phyloP scores from a whole-genome alignment of 2,888 invertebrate species.

The Volucella inanis region DNA sequence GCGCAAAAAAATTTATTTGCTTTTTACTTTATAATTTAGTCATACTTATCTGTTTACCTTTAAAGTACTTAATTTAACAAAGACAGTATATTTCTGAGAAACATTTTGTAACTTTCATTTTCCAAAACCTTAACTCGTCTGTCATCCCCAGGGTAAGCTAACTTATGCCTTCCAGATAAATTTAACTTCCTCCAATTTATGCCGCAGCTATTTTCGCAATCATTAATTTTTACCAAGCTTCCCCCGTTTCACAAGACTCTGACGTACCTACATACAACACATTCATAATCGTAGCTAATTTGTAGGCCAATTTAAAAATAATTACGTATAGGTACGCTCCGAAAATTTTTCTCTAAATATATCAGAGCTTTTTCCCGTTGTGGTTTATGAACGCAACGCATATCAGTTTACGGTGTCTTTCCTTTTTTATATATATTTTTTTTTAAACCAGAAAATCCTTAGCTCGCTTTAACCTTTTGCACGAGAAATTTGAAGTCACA shows the following conservation, averaged over 20 bases:
- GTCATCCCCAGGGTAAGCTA: no score
- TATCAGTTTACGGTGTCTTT: not conserved
- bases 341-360: conserved; percentile 11
- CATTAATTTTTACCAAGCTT: conserved; percentile 13
- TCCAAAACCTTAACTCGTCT: no score
- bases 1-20: no score
- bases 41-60: no score
- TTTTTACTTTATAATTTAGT: no score
- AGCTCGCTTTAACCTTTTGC: not conserved
- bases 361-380: not conserved
- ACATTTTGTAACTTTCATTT: no score
- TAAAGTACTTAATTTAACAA: no score
- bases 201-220: not conserved
- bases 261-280: not conserved
- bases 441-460: not conserved
- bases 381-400: not conserved
- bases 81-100: no score
- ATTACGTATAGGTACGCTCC: conserved; percentile 44
- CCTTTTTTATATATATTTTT: not conserved
- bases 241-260: not conserved
- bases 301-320: conserved; percentile 39
- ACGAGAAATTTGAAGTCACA: not conserved
- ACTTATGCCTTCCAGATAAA: not conserved
- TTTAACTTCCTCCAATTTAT: not conserved
- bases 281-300: conserved; percentile 13